Evolutionary conservation across 2,888 invertebrate species (phyloP).

Genomic region (Nomada goodeniana): DNA sequence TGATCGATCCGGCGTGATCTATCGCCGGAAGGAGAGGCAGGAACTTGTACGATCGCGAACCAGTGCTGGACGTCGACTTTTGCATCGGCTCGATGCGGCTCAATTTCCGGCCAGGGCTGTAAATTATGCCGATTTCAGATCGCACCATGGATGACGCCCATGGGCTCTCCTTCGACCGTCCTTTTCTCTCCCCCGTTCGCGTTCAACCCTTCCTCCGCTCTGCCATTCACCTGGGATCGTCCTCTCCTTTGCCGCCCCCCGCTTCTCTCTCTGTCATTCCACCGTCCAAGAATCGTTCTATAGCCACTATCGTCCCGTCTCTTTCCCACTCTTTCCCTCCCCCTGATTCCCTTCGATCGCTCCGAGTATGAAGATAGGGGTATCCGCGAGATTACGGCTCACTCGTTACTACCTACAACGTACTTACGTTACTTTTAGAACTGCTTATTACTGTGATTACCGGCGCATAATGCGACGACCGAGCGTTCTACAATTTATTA

Average conservation of each 20-base stretch:
- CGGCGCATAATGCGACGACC: conserved; percentile 79
- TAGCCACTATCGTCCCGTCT: neutral
- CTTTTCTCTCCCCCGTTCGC: conserved; percentile 18
- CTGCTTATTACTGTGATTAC: conserved; percentile 83
- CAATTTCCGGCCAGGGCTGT: conserved; percentile 68
- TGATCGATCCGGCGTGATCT: conserved; percentile 27
- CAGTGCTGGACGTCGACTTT: conserved; percentile 63
- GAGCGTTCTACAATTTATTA: conserved; percentile 81
- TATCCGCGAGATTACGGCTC: conserved; percentile 79
- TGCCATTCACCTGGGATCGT: neutral
- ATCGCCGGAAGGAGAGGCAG: conserved; percentile 49
- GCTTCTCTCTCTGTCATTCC: conserved; percentile 6
- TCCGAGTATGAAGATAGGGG: conserved; percentile 59
- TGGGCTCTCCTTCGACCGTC: conserved; percentile 59
- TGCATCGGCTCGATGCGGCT: conserved; percentile 60
- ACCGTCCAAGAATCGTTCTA: neutral
- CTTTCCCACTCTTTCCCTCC: conserved; percentile 12
- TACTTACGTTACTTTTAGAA: conserved; percentile 82
- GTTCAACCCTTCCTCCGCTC: neutral
- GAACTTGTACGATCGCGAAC: conserved; percentile 38
- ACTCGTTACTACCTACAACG: conserved; percentile 82
- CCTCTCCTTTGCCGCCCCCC: neutral
- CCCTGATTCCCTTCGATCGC: conserved; percentile 26
- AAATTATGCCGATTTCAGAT: conserved; percentile 73
- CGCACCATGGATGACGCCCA: conserved; percentile 73